Base-by-base conservation (phyloP, 2,888 invertebrate species). In the Ametastegia equiseti region DNA sequence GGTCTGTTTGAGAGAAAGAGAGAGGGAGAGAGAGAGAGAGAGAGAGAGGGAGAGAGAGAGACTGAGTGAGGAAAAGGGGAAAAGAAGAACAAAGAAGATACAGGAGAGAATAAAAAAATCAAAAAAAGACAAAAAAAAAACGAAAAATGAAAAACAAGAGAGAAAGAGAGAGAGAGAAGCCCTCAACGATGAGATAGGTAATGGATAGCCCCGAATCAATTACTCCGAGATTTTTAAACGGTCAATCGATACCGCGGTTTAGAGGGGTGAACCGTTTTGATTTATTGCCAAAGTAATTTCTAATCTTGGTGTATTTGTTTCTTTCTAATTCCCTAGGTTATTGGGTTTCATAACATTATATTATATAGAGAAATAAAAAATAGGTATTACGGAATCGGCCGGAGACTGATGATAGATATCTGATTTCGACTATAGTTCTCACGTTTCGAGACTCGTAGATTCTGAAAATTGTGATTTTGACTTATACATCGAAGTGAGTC, bases 161-260 rank as follows among this genome's bases (percentile, higher is more conserved):
- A 82, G 81, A 82, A 80, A 71, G 47, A 73, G 33, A 11, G 75
- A 36, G 45, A 47, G 83, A 83, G 82, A 83, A 82, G 81, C 83
- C 60, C 19, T 75, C 84, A 84, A 85, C 84, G 87, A 86, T 88
- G 86, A 86, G 86, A 88, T 84, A 84, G 84, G 85, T 88, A 88
- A 89, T 86, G 84, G 86, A 87, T 86, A 85, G 85, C 82, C 82
- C 50, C 73, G 84, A 84, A 82, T 84, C 83, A 83, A 85, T 86
- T 84, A 82, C 84, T 86, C 42, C 42, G 63, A 36, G 60, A 2
- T 57, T 63, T 63, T 78, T 60, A 78, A 78, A 57, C 60, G 78
- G 57, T 75, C 75, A 33, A 54, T 75, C 78, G 78, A 78, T 63
- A 63, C 63, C 78, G 78, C 78, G 78, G 42, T 50, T 15, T 15